Evolutionary conservation across 2,113 vertebrate genomes (phyloP).

Genomic region (Anoura caudifer): DNA sequence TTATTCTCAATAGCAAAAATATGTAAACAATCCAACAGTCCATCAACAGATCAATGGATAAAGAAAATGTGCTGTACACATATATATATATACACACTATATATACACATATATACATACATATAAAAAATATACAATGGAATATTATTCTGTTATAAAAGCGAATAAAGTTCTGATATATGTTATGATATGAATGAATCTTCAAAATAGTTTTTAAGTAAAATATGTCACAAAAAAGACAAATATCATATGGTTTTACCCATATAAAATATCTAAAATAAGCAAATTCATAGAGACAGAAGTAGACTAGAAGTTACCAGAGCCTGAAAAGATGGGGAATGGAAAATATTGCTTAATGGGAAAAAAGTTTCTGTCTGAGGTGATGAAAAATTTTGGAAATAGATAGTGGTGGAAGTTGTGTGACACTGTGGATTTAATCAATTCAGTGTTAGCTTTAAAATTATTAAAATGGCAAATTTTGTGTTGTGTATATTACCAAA

Average conservation of each 20-base stretch:
- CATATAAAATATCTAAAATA: background rate
- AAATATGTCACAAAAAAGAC: too few species aligned
- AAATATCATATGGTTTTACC: too few species aligned
- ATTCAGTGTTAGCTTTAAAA: background rate
- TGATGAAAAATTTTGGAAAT: too few species aligned
- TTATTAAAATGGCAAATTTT: background rate
- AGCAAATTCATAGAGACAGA: background rate
- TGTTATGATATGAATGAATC: too few species aligned
- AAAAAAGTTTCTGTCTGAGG: too few species aligned
- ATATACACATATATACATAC: too few species aligned
- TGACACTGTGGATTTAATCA: background rate
- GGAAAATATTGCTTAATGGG: background rate
- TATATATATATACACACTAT: too few species aligned
- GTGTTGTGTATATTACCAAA: background rate
- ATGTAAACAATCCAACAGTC: background rate
- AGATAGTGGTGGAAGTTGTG: background rate
- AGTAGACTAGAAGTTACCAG: background rate
- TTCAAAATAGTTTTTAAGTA: too few species aligned
- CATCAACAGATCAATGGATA: too few species aligned
- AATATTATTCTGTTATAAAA: background rate
- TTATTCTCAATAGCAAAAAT: background rate
- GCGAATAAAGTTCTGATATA: background rate
- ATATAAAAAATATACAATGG: too few species aligned
- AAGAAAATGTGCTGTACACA: too few species aligned
- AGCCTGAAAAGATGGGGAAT: background rate